These are phyloP conservation scores for Agrochola lychnidis DNA, from an alignment of 2,888 invertebrate genomes.

Conservation along the genomic window DNA sequence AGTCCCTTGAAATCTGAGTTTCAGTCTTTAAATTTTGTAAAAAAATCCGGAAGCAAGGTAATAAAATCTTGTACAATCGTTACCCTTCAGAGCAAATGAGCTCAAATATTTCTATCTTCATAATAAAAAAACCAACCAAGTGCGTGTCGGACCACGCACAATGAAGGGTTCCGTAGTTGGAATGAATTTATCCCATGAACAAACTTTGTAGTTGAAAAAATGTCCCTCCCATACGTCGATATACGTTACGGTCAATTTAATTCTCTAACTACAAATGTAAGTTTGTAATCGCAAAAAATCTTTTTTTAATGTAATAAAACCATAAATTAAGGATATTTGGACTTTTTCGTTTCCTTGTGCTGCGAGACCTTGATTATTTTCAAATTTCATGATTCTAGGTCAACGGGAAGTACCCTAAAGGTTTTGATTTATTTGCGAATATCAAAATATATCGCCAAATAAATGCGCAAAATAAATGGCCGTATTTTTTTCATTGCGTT, in stretches of 20 bases:
- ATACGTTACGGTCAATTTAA: background rate
- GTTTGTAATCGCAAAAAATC: no score
- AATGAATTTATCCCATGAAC: background rate
- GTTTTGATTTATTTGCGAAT: no score
- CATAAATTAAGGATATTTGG: background rate
- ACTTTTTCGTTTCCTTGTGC: no score
- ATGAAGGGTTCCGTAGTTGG: background rate
- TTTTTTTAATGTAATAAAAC: background rate
- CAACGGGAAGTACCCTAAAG: no score
- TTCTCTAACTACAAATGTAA: no score
- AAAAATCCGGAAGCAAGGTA: background rate
- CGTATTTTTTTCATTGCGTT: no score
- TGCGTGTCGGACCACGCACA: background rate
- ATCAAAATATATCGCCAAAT: no score
- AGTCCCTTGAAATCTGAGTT: background rate
- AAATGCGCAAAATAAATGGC: no score
- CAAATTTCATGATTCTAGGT: no score
- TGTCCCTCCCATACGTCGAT: background rate
- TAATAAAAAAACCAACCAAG: background rate
- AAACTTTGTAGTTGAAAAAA: background rate
- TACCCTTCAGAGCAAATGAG: no score
- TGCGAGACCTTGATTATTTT: no score
- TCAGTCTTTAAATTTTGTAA: background rate
- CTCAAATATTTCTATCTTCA: no score
- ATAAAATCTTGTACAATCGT: slow-evolving; percentile 2